Percentiles rank a stretch among this genome's conserved stretches.
Conservation (phyloP, 1,140 invertebrate species). For the Drosophila bifasciata region DNA sequence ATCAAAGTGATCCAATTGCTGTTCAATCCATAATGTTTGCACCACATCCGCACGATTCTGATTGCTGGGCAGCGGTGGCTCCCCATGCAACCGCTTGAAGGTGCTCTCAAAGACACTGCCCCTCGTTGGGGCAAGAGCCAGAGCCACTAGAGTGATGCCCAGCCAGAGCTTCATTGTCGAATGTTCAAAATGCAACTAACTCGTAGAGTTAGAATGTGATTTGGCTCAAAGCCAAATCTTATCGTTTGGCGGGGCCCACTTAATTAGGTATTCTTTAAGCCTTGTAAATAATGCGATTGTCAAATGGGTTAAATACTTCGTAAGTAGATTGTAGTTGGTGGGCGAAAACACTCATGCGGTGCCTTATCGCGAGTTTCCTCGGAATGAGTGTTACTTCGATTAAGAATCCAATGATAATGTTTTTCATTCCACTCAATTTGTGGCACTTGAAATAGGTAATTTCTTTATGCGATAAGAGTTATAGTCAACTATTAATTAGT, state of each 20-base stretch:
- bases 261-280: conserved; percentile 53
- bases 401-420: no score
- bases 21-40: conserved; percentile 75
- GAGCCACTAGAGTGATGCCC: conserved; percentile 34
- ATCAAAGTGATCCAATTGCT: conserved; percentile 89
- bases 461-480: no score
- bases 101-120: conserved; percentile 60
- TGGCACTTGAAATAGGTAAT: no score
- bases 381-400: background rate
- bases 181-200: conserved; percentile 46
- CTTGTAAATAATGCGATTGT: conserved; percentile 55
- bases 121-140: conserved; percentile 30
- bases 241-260: conserved; percentile 38
- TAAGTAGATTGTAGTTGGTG: conserved; percentile 14
- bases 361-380: conserved; percentile 46
- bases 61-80: conserved; percentile 44
- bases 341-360: conserved; percentile 21
- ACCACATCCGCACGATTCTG: conserved; percentile 64
- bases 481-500: no score
- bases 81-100: conserved; percentile 59
- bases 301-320: conserved; percentile 32
- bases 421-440: no score
- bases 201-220: conserved; percentile 12
- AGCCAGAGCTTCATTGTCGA: conserved; percentile 52
- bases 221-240: conserved; percentile 52